Percentiles rank a stretch among this genome's conserved stretches.
Conservation (phyloP, 1,140 invertebrate genomes). For the Macrobrachium nipponense region DNA sequence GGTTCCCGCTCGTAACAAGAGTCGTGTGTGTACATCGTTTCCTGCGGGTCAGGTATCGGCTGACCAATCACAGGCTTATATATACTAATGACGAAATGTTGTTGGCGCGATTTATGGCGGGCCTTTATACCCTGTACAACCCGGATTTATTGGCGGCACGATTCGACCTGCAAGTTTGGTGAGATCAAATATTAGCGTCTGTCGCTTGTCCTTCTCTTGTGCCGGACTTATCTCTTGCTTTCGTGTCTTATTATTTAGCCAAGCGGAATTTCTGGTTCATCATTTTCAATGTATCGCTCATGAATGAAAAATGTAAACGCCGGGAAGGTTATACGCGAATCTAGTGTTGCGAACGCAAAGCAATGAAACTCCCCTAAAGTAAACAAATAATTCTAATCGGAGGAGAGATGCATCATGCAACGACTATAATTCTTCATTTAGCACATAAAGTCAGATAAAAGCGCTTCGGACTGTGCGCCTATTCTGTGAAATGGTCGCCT, state of each 20-base stretch:
- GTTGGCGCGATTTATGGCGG: conserved; percentile 12
- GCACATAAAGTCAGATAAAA: conserved; percentile 5
- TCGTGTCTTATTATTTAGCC: not conserved
- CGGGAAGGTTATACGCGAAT: not conserved
- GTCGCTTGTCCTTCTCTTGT: not conserved
- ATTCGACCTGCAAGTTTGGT: not conserved
- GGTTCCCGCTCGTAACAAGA: not conserved
- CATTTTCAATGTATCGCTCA: no score
- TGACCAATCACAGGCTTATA: conserved; percentile 16
- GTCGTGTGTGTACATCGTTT: not conserved
- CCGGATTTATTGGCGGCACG: conserved; percentile 13
- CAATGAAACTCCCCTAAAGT: not conserved
- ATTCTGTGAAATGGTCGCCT: no score
- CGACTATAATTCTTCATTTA: conserved; percentile 7
- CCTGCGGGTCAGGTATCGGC: conserved; percentile 17
- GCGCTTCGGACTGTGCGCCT: not conserved
- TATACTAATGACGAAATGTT: conserved; percentile 21
- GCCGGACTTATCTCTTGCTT: not conserved
- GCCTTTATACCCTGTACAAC: conserved; percentile 13
- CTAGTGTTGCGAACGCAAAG: not conserved
- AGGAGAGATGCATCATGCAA: not conserved
- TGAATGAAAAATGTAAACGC: no score
- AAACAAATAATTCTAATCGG: conserved; percentile 15
- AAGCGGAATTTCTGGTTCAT: no score
- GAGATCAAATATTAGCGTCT: conserved; percentile 7